Conservation (phyloP, 2,797 vertebrate genomes). For the Spinus pinus region DNA sequence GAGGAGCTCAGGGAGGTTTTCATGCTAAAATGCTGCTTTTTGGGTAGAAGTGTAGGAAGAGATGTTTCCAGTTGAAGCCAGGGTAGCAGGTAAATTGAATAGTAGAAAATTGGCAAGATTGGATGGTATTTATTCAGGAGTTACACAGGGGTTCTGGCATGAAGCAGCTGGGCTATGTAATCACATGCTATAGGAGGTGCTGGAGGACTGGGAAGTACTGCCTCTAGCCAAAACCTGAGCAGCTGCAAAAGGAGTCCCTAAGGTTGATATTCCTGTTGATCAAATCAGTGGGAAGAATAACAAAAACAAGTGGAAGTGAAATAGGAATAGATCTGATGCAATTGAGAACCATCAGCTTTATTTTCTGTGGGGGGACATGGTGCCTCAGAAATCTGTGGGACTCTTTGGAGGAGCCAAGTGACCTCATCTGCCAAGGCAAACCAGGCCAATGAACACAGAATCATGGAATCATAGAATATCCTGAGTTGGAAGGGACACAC, state of each 20-base stretch:
- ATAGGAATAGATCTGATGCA: background rate
- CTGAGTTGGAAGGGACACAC: background rate
- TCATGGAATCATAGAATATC: background rate
- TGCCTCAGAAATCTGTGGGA: background rate
- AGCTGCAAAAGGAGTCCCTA: background rate
- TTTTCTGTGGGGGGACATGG: background rate
- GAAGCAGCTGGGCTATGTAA: background rate
- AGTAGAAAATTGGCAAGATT: background rate
- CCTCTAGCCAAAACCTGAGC: background rate
- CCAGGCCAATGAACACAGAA: background rate
- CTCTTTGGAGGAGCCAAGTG: background rate
- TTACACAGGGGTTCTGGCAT: fast-evolving
- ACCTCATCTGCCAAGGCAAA: background rate
- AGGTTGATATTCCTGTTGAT: fast-evolving
- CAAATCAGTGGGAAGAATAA: background rate
- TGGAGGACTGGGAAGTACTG: fast-evolving
- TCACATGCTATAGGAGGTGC: fast-evolving
- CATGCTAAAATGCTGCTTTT: background rate
- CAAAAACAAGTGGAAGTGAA: background rate
- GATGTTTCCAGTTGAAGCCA: background rate
- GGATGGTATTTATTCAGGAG: background rate
- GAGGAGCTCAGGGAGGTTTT: background rate
- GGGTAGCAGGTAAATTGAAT: background rate
- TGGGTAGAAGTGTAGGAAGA: background rate
- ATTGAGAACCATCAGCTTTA: background rate